These are phyloP conservation scores for Allacma fusca DNA, from an alignment of 2,888 invertebrate genomes.

Conservation along the genomic window DNA sequence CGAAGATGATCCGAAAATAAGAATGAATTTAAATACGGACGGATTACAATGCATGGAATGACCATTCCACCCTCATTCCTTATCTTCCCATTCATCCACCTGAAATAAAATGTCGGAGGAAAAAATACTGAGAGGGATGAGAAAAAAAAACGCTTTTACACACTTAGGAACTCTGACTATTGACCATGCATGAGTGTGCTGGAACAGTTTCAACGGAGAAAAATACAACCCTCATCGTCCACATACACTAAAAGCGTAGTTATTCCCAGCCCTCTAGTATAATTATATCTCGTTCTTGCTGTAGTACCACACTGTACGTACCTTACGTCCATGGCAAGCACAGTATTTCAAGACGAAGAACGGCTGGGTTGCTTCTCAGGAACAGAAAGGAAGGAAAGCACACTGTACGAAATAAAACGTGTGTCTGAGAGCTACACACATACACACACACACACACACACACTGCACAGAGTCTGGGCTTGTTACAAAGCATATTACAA, in stretches of 20 bases:
- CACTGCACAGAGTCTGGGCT: too few relatives aligned
- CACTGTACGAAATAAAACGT: too few relatives aligned
- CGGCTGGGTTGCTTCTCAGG: background rate
- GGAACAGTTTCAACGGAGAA: background rate
- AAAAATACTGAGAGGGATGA: background rate
- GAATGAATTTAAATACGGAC: background rate
- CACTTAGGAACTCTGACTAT: background rate
- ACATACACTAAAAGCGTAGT: background rate
- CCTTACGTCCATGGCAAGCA: background rate
- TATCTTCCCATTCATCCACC: constrained; percentile 16
- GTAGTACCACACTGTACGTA: too few relatives aligned
- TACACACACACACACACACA: too few relatives aligned
- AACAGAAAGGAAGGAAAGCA: background rate
- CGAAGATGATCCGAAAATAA: background rate
- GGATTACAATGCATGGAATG: background rate
- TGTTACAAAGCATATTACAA: too few relatives aligned
- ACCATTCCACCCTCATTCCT: constrained; percentile 19
- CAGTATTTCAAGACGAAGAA: background rate
- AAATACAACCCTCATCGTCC: background rate
- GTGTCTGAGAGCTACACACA: too few relatives aligned
- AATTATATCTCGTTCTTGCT: too few relatives aligned
- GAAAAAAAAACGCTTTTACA: background rate
- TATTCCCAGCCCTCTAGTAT: too few relatives aligned
- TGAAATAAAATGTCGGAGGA: constrained; percentile 10
- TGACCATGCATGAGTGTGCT: background rate